Conservation (phyloP, 2,113 vertebrate genomes). For the Theristicus caerulescens region DNA sequence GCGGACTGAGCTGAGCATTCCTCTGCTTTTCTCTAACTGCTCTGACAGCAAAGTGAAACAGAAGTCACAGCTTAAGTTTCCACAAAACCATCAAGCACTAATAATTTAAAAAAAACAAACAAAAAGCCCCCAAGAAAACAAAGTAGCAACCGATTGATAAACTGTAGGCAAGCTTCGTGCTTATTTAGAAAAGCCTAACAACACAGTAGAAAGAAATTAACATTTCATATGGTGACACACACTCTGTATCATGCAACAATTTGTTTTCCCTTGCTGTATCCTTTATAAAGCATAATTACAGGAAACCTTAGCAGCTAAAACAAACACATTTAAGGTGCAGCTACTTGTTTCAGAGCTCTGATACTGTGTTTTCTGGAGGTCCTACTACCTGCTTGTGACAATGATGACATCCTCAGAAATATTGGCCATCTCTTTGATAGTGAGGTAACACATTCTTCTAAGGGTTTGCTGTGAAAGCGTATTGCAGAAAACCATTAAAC, state of each 20-base stretch:
- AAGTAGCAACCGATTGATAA: rapidly evolving
- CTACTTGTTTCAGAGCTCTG: background rate
- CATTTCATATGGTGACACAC: too few species aligned
- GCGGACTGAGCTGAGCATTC: background rate
- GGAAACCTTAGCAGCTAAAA: background rate
- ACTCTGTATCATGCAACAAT: background rate
- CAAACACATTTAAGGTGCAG: background rate
- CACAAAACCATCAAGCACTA: background rate
- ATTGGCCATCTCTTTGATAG: slow-evolving; percentile 99
- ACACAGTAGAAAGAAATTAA: background rate
- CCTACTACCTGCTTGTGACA: slow-evolving; percentile 93
- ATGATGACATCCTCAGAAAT: slow-evolving; percentile 99
- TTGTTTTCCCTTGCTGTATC: background rate
- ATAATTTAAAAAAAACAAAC: background rate
- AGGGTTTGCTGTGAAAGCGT: slow-evolving; percentile 86
- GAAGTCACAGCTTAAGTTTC: background rate
- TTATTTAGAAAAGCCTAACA: background rate
- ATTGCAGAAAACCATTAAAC: background rate
- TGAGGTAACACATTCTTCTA: slow-evolving; percentile 96
- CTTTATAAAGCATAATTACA: background rate
- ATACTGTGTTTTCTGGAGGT: background rate
- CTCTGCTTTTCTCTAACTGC: background rate
- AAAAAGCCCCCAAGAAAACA: background rate
- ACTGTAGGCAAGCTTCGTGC: background rate
- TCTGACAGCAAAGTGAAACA: background rate